A percentile compares a stretch with the other conserved stretches of the same genome.
phyloP scores from a whole-genome alignment of 1,140 invertebrate species.

The Bradynema listronoti region DNA sequence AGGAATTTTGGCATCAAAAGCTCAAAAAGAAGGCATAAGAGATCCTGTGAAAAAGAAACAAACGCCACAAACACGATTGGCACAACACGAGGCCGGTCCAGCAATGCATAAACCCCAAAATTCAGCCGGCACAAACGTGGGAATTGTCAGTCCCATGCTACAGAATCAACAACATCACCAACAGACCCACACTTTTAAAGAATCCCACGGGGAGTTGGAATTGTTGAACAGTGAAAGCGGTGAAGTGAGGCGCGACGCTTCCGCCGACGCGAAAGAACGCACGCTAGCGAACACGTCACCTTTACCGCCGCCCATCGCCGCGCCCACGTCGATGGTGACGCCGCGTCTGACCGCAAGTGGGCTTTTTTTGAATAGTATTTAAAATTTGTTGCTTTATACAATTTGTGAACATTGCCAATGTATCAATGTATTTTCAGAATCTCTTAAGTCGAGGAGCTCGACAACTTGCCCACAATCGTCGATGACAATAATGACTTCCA shows the following conservation, averaged over 20 bases:
- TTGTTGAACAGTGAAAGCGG: neutral
- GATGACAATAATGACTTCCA: no score
- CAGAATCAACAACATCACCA: no score
- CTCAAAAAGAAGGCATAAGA: neutral
- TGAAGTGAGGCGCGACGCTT: neutral
- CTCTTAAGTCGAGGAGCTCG: no score
- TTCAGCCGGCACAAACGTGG: neutral
- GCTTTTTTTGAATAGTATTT: no score
- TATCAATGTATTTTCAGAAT: no score
- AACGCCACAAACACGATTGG: neutral
- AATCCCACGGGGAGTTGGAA: neutral
- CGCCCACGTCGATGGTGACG: neutral
- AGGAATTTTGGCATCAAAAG: neutral
- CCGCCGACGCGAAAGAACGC: neutral
- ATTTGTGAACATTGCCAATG: no score
- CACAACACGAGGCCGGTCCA: neutral
- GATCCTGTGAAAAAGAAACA: neutral
- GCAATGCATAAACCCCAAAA: neutral
- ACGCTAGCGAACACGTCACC: no score
- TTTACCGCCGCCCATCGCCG: neutral
- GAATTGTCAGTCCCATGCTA: constrained; percentile 9
- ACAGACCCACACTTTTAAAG: neutral
- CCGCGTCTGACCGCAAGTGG: neutral
- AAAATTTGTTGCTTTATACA: no score
- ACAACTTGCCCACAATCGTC: no score